phyloP scores from a whole-genome alignment of 2,888 invertebrate genomes.

The Xestoiulus laeticollis region DNA sequence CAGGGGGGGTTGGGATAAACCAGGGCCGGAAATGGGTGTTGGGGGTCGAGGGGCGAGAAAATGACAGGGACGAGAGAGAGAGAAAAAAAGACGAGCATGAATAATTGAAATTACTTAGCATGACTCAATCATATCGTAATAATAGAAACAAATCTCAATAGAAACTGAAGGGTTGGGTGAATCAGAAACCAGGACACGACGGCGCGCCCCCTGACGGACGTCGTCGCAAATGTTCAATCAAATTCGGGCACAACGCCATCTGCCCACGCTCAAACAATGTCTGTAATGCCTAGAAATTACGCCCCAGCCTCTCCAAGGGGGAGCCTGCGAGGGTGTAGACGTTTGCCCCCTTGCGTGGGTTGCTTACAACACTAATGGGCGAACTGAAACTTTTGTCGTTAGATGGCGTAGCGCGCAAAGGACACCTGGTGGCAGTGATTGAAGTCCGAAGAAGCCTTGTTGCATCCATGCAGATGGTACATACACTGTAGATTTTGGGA shows the following conservation, averaged over 20 bases:
- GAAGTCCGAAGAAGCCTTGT: too few relatives aligned
- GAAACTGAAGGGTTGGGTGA: not conserved
- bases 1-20: not conserved
- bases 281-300: not conserved
- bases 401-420: not conserved
- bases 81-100: slow-evolving; percentile 13
- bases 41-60: not conserved
- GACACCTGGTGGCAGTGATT: not conserved
- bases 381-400: not conserved
- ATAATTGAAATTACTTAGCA: slow-evolving; percentile 22
- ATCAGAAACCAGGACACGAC: not conserved
- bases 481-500: too few relatives aligned
- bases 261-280: not conserved
- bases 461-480: too few relatives aligned
- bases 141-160: slow-evolving; percentile 23
- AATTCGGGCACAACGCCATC: not conserved
- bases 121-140: slow-evolving; percentile 11
- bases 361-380: not conserved
- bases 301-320: too few relatives aligned
- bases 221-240: not conserved
- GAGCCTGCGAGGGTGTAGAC: too few relatives aligned
- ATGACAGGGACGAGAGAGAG: slow-evolving; percentile 31
- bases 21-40: not conserved
- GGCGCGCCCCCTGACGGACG: slow-evolving; percentile 18
- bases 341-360: not conserved